Evolutionary conservation across 2,113 vertebrate genomes (phyloP), one percentile per base, ranked within the genome.

Genomic region (Nipponia nippon): DNA sequence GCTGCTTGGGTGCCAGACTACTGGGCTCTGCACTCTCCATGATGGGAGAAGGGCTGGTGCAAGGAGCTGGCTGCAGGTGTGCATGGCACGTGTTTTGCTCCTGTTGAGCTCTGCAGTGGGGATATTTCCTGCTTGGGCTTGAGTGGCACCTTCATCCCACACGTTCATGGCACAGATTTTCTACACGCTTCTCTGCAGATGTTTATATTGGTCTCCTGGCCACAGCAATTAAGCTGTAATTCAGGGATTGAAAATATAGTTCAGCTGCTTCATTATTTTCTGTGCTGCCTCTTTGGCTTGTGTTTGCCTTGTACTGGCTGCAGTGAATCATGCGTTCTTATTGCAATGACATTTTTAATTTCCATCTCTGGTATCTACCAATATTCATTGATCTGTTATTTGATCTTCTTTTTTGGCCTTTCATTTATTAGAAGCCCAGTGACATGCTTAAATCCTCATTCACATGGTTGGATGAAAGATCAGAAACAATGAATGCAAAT

Each of bases 341-440:
- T 44, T 93, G 82, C 40, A 87, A 4, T 67, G 86, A 53, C 26
- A 40, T 67, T 93, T 97, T 55, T 73, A 65, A 93, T 96, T 91
- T 49, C 44, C 82, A 65, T 32, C 76, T 44, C 72, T 72, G 50
- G n/a, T 62, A 69, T 14, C 42, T 87, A 46, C 56, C 29, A 25
- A 46, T 62, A 71, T 70, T 89, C 38, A 85, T 7, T 62, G n/a
- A 58, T 78, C 11, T 46, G 29, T 62, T 59, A 7, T 81, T 91
- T 87, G 65, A 73, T 72, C 42, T 83, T 79, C 46, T 34, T 61
- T 78, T 50, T 53, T 71, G 42, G 42, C 58, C 16, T 89, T 87
- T 93, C 26, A 19, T 80, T 63, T 65, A 69, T 92, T 62, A 78
- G 42, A 69, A 63, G 52, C 44, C 14, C 19, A 14, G 20, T 58